Conservation (phyloP, 1,140 invertebrate species). For the Neodiprion fabricii region DNA sequence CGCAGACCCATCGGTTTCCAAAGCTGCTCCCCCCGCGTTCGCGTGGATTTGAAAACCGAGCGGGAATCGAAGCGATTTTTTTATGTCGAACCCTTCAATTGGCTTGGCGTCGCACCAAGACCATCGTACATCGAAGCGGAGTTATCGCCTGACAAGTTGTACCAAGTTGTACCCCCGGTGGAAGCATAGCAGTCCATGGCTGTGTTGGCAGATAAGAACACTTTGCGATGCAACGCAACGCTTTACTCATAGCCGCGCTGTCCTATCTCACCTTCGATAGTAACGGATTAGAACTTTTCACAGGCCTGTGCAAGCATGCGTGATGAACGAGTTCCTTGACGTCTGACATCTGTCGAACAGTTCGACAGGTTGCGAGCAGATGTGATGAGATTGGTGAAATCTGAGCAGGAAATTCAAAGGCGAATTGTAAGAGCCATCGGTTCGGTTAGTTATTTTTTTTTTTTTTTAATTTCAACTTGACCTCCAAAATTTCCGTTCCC, state of each 20-base stretch:
- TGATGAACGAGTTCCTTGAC: too few species aligned
- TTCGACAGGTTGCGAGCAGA: too few species aligned
- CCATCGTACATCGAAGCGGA: not conserved
- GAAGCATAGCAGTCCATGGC: conserved; percentile 6
- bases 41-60: not conserved
- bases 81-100: not conserved
- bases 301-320: not conserved
- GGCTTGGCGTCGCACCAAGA: not conserved
- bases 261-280: conserved; percentile 15
- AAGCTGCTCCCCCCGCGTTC: not conserved
- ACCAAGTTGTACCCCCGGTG: conserved; percentile 1
- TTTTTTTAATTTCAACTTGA: too few species aligned
- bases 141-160: conserved; percentile 15
- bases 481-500: too few species aligned
- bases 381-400: too few species aligned
- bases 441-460: too few species aligned
- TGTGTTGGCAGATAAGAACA: conserved; percentile 15
- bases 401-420: too few species aligned
- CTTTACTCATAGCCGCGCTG: conserved; percentile 13
- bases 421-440: too few species aligned
- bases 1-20: too few species aligned
- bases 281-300: conserved; percentile 2
- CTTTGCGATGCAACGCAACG: conserved; percentile 10
- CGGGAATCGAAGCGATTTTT: not conserved
- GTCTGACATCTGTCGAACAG: too few species aligned